These are phyloP conservation scores for Nymphalis polychloros DNA, from an alignment of 2,888 invertebrate genomes.

Conservation along the genomic window DNA sequence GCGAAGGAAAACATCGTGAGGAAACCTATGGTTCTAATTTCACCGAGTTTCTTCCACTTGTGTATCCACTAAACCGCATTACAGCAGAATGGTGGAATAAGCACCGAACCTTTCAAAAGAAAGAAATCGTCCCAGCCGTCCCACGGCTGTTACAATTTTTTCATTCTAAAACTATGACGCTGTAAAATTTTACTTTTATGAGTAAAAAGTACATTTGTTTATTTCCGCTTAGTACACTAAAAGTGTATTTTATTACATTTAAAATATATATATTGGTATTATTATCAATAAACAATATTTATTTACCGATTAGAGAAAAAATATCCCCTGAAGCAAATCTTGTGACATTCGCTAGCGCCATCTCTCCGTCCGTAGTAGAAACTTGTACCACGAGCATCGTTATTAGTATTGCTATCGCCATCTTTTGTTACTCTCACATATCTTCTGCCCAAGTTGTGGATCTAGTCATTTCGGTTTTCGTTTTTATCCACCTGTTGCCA, in stretches of 20 bases:
- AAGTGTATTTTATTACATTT: too few species aligned
- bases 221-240: background rate
- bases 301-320: slow-evolving; percentile 80
- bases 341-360: slow-evolving; percentile 77
- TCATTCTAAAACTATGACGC: too few species aligned
- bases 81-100: too few species aligned
- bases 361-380: slow-evolving; percentile 57
- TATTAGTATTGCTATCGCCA: slow-evolving; percentile 60
- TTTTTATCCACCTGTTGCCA: slow-evolving; percentile 31
- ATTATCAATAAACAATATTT: background rate
- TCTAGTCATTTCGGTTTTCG: slow-evolving; percentile 7
- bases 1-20: too few species aligned
- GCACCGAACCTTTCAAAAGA: too few species aligned
- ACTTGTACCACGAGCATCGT: slow-evolving; percentile 46
- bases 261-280: background rate
- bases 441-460: background rate
- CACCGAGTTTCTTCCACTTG: too few species aligned
- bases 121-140: too few species aligned
- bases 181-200: too few species aligned
- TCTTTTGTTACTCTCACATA: slow-evolving; percentile 45
- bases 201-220: too few species aligned
- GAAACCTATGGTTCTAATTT: too few species aligned
- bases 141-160: too few species aligned
- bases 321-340: slow-evolving; percentile 83
- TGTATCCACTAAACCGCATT: too few species aligned